Evolutionary conservation across 2,888 invertebrate genomes (phyloP).

Genomic region (Idaea aversata): DNA sequence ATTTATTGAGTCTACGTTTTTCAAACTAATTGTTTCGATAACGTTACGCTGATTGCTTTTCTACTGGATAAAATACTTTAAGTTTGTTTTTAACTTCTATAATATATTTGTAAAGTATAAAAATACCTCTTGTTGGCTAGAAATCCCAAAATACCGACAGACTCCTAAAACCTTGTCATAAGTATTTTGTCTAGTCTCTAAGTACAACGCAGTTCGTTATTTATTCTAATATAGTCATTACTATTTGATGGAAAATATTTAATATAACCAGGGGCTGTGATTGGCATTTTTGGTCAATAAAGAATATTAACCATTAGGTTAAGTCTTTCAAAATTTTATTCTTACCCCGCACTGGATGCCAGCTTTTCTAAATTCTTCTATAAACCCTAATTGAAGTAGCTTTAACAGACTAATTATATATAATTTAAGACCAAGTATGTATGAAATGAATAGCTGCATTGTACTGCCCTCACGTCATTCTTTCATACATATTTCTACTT

Average conservation of each 20-base stretch:
- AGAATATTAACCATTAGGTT: slow-evolving; percentile 7
- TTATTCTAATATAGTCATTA: slow-evolving; percentile 8
- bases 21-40: no score
- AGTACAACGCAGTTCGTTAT: slow-evolving; percentile 62
- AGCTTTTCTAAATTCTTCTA: not conserved
- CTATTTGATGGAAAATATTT: not conserved
- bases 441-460: slow-evolving; percentile 67
- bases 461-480: slow-evolving; percentile 55
- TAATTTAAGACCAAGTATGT: slow-evolving; percentile 20
- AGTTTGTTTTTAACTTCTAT: not conserved
- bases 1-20: not conserved
- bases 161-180: slow-evolving; percentile 3
- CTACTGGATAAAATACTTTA: not conserved
- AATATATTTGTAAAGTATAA: no score
- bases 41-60: not conserved
- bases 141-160: not conserved
- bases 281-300: slow-evolving; percentile 11
- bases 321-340: not conserved
- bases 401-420: not conserved
- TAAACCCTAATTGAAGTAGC: not conserved
- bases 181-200: slow-evolving; percentile 42
- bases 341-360: not conserved
- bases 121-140: slow-evolving; percentile 7
- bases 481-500: slow-evolving; percentile 3
- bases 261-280: not conserved